Evolutionary conservation across 2,797 vertebrate genomes (phyloP).

Genomic region (Austrolebias charrua): DNA sequence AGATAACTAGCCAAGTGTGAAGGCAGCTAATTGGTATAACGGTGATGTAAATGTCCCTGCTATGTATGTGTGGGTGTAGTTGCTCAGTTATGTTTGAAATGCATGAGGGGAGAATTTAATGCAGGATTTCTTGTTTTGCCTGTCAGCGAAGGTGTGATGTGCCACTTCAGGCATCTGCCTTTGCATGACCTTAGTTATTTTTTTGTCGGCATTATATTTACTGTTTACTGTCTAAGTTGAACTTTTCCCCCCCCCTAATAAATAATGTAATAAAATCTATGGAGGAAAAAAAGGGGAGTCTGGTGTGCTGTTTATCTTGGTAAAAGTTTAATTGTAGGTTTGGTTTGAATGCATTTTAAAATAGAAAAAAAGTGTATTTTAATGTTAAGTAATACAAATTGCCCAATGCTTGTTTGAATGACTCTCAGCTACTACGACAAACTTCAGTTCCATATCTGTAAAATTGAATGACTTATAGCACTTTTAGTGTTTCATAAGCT

Average conservation of each 20-base stretch:
- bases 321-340: not conserved
- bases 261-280: not conserved
- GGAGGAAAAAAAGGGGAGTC: not conserved
- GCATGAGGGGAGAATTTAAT: conserved; percentile 30
- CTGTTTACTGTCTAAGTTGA: not conserved
- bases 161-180: conserved; percentile 7
- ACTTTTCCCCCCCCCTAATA: no score
- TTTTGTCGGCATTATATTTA: not conserved
- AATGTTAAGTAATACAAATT: no score
- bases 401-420: no score
- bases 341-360: no score
- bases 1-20: conserved; percentile 58
- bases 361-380: no score
- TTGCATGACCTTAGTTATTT: not conserved
- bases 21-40: conserved; percentile 56
- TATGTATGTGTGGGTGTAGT: conserved; percentile 24
- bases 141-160: conserved; percentile 12
- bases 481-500: no score
- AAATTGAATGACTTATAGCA: no score
- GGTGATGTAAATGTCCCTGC: conserved; percentile 14
- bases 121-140: conserved; percentile 20
- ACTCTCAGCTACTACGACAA: no score
- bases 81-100: conserved; percentile 22
- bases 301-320: not conserved
- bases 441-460: no score